A percentile compares a stretch with the other conserved stretches of the same genome.
phyloP scores from a whole-genome alignment of 30 jellyfish, hydroid and myxozoan genomes.

The Chrysaora quinquecirrha region DNA sequence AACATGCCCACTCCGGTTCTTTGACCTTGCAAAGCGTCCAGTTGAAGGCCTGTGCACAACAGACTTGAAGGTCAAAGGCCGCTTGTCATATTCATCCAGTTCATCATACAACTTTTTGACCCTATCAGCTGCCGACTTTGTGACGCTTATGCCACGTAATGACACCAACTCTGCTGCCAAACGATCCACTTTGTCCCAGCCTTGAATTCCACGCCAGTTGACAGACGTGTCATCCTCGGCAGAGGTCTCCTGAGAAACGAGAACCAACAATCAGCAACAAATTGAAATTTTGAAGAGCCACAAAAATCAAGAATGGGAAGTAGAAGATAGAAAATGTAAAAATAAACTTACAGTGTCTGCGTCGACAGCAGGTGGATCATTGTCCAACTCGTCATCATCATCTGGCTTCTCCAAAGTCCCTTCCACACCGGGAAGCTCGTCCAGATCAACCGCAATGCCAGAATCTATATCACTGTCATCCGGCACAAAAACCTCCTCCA shows the following conservation, averaged over 20 bases:
- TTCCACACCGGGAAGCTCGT: constrained; percentile 5
- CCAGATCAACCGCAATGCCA: background rate
- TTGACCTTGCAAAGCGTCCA: constrained; percentile 21
- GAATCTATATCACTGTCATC: background rate
- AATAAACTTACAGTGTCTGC: background rate
- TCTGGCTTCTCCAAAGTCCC: background rate
- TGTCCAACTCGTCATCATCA: background rate
- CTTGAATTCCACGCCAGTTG: constrained; percentile 29
- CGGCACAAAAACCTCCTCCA: background rate
- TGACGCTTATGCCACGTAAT: constrained; percentile 18
- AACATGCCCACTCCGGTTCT: constrained; percentile 7
- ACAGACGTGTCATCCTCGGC: background rate
- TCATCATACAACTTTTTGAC: constrained; percentile 15
- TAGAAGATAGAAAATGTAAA: background rate
- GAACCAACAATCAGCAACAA: background rate
- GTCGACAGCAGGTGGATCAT: background rate
- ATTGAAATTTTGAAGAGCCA: too few relatives aligned
- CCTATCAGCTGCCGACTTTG: background rate
- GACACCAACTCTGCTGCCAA: constrained; percentile 16
- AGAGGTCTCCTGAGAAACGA: background rate
- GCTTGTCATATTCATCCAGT: constrained; percentile 39
- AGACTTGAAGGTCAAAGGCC: constrained; percentile 14
- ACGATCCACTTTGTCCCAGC: constrained; percentile 43
- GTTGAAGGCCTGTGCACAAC: constrained; percentile 5
- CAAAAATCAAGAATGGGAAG: background rate